Conservation (phyloP, 2,797 vertebrate genomes). For the Clarias pachynema region DNA sequence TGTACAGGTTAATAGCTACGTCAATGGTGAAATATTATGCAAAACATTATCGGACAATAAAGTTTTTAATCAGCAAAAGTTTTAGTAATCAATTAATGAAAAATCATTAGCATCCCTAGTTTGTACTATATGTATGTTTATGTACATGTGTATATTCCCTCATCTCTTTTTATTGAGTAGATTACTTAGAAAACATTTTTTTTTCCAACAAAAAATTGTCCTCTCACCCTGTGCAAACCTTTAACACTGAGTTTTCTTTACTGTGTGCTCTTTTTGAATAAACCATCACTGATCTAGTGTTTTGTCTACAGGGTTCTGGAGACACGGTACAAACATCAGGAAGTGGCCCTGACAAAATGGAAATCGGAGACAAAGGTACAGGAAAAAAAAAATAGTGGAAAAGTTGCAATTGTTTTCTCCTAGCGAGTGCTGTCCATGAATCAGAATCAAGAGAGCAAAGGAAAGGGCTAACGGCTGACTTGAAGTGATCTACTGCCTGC, state of each 20-base stretch:
- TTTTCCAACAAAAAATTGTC: background rate
- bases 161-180: too few species aligned
- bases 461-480: constrained; percentile 37
- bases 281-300: constrained; percentile 31
- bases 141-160: too few species aligned
- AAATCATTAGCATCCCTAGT: background rate
- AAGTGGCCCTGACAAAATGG: constrained; percentile 76
- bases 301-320: constrained; percentile 72
- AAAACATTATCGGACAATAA: too few species aligned
- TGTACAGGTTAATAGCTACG: too few species aligned
- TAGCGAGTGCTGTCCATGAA: background rate
- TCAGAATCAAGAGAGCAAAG: background rate
- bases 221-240: background rate
- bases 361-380: constrained; percentile 63
- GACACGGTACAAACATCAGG: constrained; percentile 68
- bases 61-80: too few species aligned
- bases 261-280: background rate
- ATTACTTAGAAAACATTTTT: background rate
- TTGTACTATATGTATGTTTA: background rate
- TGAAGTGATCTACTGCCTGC: background rate
- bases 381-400: constrained; percentile 12
- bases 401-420: constrained; percentile 3
- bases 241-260: background rate
- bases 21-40: too few species aligned
- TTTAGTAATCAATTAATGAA: too few species aligned